Evolutionary conservation across 2,113 vertebrate species (phyloP).

Genomic region (Dicerorhinus sumatrensis): DNA sequence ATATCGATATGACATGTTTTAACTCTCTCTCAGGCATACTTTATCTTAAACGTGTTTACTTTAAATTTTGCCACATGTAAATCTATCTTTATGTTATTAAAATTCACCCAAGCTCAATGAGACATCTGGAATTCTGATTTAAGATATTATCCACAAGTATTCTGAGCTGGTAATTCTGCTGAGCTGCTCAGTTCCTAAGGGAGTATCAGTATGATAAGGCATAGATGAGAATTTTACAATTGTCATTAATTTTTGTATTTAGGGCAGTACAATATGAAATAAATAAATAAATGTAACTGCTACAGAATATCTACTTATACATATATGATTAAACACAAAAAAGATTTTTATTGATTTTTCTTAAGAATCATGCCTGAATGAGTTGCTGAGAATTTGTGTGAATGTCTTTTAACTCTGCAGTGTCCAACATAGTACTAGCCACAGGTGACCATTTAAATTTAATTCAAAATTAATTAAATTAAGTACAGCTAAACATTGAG

Average conservation of each 20-base stretch:
- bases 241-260: background rate
- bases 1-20: background rate
- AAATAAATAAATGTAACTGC: background rate
- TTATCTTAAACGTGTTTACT: background rate
- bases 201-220: background rate
- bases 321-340: background rate
- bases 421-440: background rate
- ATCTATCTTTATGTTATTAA: constrained; percentile 37
- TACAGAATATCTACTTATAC: background rate
- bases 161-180: background rate
- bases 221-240: constrained; percentile 7
- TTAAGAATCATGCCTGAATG: background rate
- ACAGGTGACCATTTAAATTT: background rate
- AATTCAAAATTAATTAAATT: background rate
- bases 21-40: background rate
- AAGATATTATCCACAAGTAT: background rate
- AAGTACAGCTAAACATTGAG: background rate
- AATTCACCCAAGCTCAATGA: constrained; percentile 20
- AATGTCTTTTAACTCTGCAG: background rate
- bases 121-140: constrained; percentile 13
- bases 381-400: background rate
- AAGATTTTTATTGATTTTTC: background rate
- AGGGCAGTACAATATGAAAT: background rate
- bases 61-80: background rate
- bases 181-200: background rate